Evolutionary conservation across 64 coral and sea anemone species (phyloP).

Genomic region (Pachyseris speciosa): DNA sequence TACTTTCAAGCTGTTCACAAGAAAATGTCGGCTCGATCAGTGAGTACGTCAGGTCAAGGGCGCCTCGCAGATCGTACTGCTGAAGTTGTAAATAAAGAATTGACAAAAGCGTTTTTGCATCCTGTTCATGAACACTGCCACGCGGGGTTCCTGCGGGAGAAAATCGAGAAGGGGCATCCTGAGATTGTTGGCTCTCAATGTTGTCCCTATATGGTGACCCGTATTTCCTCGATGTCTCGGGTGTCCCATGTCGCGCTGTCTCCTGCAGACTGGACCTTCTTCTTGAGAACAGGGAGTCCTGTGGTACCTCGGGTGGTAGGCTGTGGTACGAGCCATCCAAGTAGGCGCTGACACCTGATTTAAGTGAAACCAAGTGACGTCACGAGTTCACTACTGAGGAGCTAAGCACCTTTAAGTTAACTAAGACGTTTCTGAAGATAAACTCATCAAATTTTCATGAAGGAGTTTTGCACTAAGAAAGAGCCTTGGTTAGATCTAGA

Average conservation of each 20-base stretch:
- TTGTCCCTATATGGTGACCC: neutral
- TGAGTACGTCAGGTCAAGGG: constrained; percentile 59
- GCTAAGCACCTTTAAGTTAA: too few relatives aligned
- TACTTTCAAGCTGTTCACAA: constrained; percentile 48
- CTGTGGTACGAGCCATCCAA: constrained; percentile 11
- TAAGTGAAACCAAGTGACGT: neutral
- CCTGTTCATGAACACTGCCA: constrained; percentile 19
- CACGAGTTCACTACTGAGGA: too few relatives aligned
- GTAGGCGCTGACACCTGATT: neutral
- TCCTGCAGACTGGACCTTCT: constrained; percentile 23
- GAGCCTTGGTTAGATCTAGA: too few relatives aligned
- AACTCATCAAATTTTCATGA: too few relatives aligned
- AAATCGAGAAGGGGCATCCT: neutral
- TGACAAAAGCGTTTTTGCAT: constrained; percentile 68
- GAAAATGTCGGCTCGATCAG: constrained; percentile 60
- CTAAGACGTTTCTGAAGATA: too few relatives aligned
- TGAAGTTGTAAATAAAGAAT: constrained; percentile 89
- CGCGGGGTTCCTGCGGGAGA: neutral
- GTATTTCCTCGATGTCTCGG: neutral
- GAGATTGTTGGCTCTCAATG: neutral
- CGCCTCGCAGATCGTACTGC: constrained; percentile 85
- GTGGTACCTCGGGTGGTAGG: neutral
- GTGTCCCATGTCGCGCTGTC: neutral
- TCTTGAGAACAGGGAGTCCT: constrained; percentile 74
- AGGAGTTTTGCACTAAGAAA: too few relatives aligned